Evolutionary conservation across 2,113 vertebrate species (phyloP).

Genomic region (Genyomyrus donnyi): DNA sequence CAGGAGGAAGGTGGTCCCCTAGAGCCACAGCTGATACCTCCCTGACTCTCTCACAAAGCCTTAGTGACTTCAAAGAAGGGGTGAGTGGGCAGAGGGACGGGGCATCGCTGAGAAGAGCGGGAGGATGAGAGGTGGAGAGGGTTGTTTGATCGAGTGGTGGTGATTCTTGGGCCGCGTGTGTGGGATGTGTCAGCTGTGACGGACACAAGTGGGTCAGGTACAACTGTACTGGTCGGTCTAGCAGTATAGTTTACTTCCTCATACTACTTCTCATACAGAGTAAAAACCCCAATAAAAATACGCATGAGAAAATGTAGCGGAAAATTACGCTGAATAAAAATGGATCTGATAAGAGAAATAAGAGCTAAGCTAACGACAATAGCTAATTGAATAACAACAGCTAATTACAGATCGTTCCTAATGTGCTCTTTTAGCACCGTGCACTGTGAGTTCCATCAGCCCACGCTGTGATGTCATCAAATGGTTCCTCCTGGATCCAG

Average conservation of each 20-base stretch:
- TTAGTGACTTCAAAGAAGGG: background rate
- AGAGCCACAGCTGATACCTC: background rate
- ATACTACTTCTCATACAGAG: background rate
- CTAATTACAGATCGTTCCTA: background rate
- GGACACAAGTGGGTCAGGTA: background rate
- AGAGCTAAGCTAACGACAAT: background rate
- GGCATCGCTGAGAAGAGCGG: background rate
- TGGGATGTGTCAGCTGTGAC: background rate
- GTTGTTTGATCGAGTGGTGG: background rate
- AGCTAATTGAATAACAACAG: background rate
- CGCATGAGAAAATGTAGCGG: background rate
- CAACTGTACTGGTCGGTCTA: background rate
- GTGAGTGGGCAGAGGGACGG: background rate
- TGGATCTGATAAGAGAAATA: background rate
- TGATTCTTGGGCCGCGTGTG: background rate
- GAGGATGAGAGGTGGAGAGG: background rate
- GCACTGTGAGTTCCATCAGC: background rate
- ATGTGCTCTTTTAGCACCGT: background rate
- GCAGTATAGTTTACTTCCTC: no score
- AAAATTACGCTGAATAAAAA: background rate
- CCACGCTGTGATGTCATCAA: background rate
- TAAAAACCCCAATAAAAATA: background rate
- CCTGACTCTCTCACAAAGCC: background rate
- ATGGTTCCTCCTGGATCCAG: background rate
- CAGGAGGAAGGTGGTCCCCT: background rate